phyloP scores from a whole-genome alignment of 2,113 vertebrate genomes.

The Callaeas wilsoni region DNA sequence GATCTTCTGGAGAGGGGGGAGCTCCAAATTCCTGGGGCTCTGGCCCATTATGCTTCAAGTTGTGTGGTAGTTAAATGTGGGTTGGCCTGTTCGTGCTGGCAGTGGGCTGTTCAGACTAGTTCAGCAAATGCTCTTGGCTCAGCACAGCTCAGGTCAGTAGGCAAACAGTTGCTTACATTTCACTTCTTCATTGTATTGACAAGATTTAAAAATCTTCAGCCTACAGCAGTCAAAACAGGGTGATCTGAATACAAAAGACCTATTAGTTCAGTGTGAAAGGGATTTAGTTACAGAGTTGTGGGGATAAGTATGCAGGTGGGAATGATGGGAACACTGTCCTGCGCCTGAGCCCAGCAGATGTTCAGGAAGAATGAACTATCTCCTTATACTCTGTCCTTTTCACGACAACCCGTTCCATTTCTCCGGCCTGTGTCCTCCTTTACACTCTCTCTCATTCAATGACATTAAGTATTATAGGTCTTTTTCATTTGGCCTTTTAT shows the following conservation, averaged over 20 bases:
- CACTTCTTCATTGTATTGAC: constrained; percentile 6
- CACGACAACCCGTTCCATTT: neutral
- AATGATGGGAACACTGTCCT: neutral
- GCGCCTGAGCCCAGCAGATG: neutral
- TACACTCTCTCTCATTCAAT: neutral
- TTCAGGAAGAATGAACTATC: neutral
- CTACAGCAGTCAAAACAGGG: neutral
- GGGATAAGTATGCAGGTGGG: neutral
- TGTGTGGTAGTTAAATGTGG: neutral
- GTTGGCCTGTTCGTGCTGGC: neutral
- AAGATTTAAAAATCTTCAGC: neutral
- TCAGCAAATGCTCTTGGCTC: neutral
- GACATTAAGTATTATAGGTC: neutral
- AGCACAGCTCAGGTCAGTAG: constrained; percentile 12
- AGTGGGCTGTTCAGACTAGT: neutral
- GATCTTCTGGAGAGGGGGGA: neutral
- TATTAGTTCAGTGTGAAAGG: neutral
- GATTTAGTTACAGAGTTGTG: neutral
- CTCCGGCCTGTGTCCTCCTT: neutral
- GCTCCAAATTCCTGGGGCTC: neutral
- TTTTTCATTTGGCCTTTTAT: neutral
- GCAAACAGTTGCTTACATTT: constrained; percentile 13
- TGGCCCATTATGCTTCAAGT: neutral
- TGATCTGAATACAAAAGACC: neutral
- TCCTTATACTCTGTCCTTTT: neutral